Conservation (phyloP, 2,888 invertebrate species). For the Lasioglossum oenotherae region DNA sequence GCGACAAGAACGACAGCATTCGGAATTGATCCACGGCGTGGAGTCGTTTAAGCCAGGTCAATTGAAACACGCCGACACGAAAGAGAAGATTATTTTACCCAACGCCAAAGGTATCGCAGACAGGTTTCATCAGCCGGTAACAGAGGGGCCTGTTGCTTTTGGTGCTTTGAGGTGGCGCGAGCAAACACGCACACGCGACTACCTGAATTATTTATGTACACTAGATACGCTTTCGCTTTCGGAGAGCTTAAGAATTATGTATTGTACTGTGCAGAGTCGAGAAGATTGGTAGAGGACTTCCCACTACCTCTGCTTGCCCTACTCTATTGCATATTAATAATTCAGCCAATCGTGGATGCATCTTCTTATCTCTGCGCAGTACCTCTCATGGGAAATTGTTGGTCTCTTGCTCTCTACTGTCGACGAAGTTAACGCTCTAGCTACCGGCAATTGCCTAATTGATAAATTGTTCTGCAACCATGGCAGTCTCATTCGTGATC, state of each 20-base stretch:
- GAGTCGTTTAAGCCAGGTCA: conserved; percentile 91
- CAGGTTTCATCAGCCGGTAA: conserved; percentile 18
- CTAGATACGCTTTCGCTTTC: conserved; percentile 46
- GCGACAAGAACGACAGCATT: conserved; percentile 90
- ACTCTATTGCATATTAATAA: neutral
- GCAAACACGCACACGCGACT: neutral
- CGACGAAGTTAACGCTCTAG: conserved; percentile 24
- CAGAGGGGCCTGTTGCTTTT: conserved; percentile 32
- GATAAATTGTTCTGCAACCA: neutral
- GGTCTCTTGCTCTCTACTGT: conserved; percentile 18
- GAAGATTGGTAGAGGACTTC: neutral
- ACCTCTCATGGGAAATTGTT: conserved; percentile 36
- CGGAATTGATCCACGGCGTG: conserved; percentile 91
- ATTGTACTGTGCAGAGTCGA: neutral
- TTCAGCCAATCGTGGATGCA: neutral
- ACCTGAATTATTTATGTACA: conserved; percentile 8
- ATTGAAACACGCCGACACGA: conserved; percentile 91
- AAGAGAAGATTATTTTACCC: conserved; percentile 93
- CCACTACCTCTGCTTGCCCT: neutral
- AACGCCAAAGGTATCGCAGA: conserved; percentile 90
- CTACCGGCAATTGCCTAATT: neutral
- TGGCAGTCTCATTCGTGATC: neutral
- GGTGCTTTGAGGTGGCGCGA: conserved; percentile 37
- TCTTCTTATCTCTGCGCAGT: neutral
- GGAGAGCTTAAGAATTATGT: conserved; percentile 20